Conservation (phyloP, 2,113 vertebrate species). For the Falco punctatus region DNA sequence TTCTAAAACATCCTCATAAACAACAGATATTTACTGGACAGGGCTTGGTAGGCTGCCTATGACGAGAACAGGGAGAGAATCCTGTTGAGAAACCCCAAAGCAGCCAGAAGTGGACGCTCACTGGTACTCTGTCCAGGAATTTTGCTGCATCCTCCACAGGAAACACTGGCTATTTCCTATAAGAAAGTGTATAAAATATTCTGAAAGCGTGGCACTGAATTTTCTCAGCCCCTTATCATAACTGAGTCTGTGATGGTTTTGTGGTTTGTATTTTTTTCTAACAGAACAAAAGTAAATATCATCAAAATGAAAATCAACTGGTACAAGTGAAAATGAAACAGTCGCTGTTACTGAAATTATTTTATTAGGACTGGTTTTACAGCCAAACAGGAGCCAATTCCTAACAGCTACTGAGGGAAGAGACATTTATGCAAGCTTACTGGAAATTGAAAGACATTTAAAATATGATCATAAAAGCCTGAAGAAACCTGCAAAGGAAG, state of each 20-base stretch:
- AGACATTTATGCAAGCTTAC: slow-evolving; percentile 51
- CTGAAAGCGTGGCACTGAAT: neutral
- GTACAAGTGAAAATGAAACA: neutral
- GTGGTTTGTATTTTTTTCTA: neutral
- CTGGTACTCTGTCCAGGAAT: neutral
- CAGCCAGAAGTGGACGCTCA: neutral
- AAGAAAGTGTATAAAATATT: neutral
- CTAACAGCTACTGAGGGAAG: slow-evolving; percentile 31
- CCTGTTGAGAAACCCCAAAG: neutral
- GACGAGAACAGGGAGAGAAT: neutral
- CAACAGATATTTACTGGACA: neutral
- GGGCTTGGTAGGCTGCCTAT: neutral
- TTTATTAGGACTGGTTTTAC: neutral
- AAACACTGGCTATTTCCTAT: neutral
- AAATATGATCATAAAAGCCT: neutral
- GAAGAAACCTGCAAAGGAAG: neutral
- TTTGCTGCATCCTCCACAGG: neutral
- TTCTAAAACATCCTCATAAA: neutral
- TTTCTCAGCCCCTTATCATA: neutral
- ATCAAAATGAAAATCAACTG: neutral
- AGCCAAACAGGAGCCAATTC: slow-evolving; percentile 18
- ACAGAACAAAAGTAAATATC: neutral
- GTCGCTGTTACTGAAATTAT: neutral
- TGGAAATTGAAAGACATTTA: slow-evolving; percentile 24
- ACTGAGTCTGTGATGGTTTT: neutral